A percentile compares a stretch with the other conserved stretches of the same genome.
phyloP scores from a whole-genome alignment of 2,888 invertebrate species.

The Eulithis prunata region DNA sequence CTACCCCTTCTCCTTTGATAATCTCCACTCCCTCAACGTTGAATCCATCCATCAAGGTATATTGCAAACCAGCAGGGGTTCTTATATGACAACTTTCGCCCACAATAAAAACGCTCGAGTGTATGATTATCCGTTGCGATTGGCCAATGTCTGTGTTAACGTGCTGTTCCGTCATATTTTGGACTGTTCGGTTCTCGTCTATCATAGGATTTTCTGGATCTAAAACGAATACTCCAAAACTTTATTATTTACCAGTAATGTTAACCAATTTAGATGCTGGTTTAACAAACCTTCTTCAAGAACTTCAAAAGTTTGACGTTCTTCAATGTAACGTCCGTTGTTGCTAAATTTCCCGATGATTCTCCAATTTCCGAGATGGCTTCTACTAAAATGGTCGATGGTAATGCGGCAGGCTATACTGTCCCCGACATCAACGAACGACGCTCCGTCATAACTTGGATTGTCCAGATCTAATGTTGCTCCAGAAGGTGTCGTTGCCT shows the following conservation, averaged over 20 bases:
- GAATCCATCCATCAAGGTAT: constrained; percentile 52
- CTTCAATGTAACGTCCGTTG: constrained; percentile 46
- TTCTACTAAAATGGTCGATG: constrained; percentile 48
- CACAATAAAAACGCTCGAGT: constrained; percentile 25
- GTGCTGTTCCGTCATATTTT: constrained; percentile 28
- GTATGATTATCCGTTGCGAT: constrained; percentile 48
- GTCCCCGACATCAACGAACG: constrained; percentile 34
- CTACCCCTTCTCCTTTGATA: constrained; percentile 43
- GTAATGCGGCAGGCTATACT: constrained; percentile 43
- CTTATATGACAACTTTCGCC: constrained; percentile 60
- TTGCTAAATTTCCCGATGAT: constrained; percentile 55
- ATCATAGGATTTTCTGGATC: constrained; percentile 52
- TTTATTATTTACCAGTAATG: not conserved
- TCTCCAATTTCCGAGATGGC: constrained; percentile 53
- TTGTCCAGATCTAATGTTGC: constrained; percentile 33
- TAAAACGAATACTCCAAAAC: constrained; percentile 38
- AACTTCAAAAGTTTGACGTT: constrained; percentile 43
- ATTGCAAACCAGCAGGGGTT: constrained; percentile 56
- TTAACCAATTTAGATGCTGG: not conserved
- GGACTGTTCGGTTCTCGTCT: constrained; percentile 45
- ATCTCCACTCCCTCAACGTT: constrained; percentile 52
- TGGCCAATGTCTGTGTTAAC: constrained; percentile 42
- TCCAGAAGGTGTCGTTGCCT: constrained; percentile 45
- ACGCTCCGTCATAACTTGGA: constrained; percentile 37
- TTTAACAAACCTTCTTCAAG: constrained; percentile 52